Percentiles rank a stretch among this genome's conserved stretches.
These are phyloP conservation scores for Pseudomugil gertrudae DNA, from an alignment of 2,797 vertebrate species.

Conservation along the genomic window DNA sequence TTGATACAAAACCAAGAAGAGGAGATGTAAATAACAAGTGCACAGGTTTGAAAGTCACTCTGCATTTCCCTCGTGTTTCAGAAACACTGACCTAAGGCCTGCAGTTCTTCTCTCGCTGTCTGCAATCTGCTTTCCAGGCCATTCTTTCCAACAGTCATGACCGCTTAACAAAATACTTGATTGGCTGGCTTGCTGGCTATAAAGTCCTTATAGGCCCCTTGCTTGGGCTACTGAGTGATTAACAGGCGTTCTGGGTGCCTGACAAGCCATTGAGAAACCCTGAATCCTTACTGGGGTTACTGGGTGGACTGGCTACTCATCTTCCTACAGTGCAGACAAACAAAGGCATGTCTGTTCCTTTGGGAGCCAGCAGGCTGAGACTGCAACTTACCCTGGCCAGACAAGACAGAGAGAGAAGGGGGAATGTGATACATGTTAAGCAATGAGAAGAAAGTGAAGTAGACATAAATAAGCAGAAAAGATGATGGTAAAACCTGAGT, in stretches of 20 bases:
- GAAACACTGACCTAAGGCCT: slow-evolving; percentile 19
- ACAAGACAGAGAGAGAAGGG: slow-evolving; percentile 31
- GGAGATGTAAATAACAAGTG: neutral
- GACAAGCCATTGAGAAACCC: slow-evolving; percentile 47
- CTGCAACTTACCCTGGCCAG: slow-evolving; percentile 58
- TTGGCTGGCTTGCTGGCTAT: slow-evolving; percentile 21
- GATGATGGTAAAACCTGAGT: slow-evolving; percentile 5
- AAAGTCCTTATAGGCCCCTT: slow-evolving; percentile 15
- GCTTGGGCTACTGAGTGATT: slow-evolving; percentile 53
- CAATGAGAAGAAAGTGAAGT: slow-evolving; percentile 36
- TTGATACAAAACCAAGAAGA: slow-evolving; percentile 10
- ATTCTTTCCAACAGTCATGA: slow-evolving; percentile 5
- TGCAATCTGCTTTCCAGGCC: slow-evolving; percentile 25
- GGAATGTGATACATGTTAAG: slow-evolving; percentile 45
- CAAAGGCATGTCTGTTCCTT: slow-evolving; percentile 77
- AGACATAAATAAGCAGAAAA: slow-evolving; percentile 12
- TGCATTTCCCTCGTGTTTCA: slow-evolving; percentile 24
- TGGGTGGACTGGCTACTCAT: slow-evolving; percentile 65
- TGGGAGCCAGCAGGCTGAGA: slow-evolving; percentile 55
- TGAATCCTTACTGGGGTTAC: slow-evolving; percentile 57
- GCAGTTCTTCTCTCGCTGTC: slow-evolving; percentile 15
- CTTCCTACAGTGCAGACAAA: slow-evolving; percentile 66
- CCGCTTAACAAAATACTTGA: slow-evolving; percentile 42
- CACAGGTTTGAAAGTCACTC: slow-evolving; percentile 27
- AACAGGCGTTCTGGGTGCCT: slow-evolving; percentile 62